phyloP scores from a whole-genome alignment of 2,797 vertebrate genomes.

The Sphenodon punctatus region DNA sequence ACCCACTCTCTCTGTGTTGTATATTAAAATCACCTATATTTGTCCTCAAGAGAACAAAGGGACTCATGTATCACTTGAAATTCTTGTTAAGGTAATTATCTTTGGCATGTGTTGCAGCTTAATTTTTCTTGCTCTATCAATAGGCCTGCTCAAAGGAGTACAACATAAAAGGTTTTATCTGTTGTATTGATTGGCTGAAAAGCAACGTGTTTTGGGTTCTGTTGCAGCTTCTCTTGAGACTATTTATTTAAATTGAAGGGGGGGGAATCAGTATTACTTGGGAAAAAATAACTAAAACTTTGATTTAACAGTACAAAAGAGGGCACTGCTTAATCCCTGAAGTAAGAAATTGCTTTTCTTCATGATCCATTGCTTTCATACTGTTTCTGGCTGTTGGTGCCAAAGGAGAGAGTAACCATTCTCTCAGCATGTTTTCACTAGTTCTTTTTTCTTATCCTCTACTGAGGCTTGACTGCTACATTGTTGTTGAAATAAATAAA shows the following conservation, averaged over 20 bases:
- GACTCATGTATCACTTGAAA: conserved; percentile 16
- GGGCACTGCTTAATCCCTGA: conserved; percentile 77
- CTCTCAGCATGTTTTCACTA: conserved; percentile 51
- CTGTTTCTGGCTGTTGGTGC: conserved; percentile 65
- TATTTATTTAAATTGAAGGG: conserved; percentile 70
- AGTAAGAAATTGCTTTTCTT: conserved; percentile 81
- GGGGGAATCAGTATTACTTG: conserved; percentile 56
- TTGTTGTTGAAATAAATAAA: conserved; percentile 59
- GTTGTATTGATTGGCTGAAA: conserved; percentile 64
- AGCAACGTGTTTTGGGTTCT: conserved; percentile 46
- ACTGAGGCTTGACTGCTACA: conserved; percentile 49
- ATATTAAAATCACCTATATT: conserved; percentile 31
- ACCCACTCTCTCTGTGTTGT: too few relatives aligned
- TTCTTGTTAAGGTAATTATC: conserved; percentile 62
- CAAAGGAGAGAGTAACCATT: conserved; percentile 59
- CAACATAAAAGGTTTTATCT: conserved; percentile 58
- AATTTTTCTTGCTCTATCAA: conserved; percentile 50
- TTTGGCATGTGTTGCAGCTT: conserved; percentile 48
- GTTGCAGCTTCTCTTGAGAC: conserved; percentile 55
- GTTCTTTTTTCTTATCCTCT: conserved; percentile 47
- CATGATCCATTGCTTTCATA: conserved; percentile 77
- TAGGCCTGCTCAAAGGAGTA: conserved; percentile 47
- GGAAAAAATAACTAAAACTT: conserved; percentile 64
- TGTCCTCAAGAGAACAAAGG: conserved; percentile 30
- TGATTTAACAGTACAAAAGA: conserved; percentile 77